A percentile compares a stretch with the other conserved stretches of the same genome.
These are phyloP conservation scores for Pogonocherus hispidulus DNA, from an alignment of 2,888 invertebrate genomes.

Conservation along the genomic window DNA sequence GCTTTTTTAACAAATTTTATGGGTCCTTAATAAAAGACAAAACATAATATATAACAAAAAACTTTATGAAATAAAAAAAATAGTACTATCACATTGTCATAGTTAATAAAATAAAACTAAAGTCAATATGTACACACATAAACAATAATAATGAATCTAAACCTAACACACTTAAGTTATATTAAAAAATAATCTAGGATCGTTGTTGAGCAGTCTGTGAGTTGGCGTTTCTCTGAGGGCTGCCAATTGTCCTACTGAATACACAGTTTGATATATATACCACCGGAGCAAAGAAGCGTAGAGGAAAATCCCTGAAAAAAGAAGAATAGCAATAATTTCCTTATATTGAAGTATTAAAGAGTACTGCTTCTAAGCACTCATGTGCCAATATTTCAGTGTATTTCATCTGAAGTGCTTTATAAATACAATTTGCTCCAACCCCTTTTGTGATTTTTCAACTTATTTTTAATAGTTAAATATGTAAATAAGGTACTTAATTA, in stretches of 20 bases:
- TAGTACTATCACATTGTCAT: conserved; percentile 12
- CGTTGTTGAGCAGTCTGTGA: conserved; percentile 12
- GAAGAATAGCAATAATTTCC: neutral
- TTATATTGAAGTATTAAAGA: too few relatives aligned
- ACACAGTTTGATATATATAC: conserved; percentile 85
- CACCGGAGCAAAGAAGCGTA: conserved; percentile 87
- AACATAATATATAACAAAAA: conserved; percentile 9
- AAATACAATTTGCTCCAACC: too few relatives aligned
- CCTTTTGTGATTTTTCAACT: too few relatives aligned
- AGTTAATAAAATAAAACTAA: conserved; percentile 18
- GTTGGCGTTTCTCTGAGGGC: conserved; percentile 23
- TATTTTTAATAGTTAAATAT: too few relatives aligned
- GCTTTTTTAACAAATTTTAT: too few relatives aligned
- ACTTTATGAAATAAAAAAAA: conserved; percentile 30
- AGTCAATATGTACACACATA: neutral
- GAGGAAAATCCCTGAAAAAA: conserved; percentile 77
- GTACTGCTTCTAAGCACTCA: too few relatives aligned
- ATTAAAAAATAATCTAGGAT: neutral
- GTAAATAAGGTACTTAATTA: too few relatives aligned
- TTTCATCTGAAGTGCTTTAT: too few relatives aligned
- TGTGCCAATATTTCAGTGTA: too few relatives aligned
- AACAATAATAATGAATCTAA: neutral
- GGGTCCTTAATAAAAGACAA: too few relatives aligned
- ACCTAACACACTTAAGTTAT: neutral
- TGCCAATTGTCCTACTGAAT: conserved; percentile 75